Evolutionary conservation across 2,888 invertebrate genomes (phyloP).

Genomic region (Acrobasis consociella): DNA sequence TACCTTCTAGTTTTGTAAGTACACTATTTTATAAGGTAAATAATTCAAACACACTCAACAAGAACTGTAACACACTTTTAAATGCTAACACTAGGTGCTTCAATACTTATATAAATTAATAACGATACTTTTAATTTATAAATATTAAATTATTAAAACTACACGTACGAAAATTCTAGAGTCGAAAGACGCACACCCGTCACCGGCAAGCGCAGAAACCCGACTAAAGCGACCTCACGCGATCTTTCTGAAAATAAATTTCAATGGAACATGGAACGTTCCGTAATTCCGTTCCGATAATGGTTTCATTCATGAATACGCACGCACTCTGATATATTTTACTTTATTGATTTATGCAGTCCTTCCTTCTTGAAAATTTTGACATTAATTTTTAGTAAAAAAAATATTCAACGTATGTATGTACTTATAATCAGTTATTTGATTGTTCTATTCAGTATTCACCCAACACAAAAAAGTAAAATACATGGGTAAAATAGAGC

Average conservation of each 20-base stretch:
- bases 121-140: slow-evolving; percentile 48
- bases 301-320: slow-evolving; percentile 45
- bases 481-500: no score
- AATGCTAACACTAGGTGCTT: slow-evolving; percentile 42
- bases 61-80: slow-evolving; percentile 51
- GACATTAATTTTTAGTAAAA: no score
- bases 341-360: neutral
- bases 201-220: slow-evolving; percentile 76
- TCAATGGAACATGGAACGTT: slow-evolving; percentile 44
- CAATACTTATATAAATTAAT: slow-evolving; percentile 37
- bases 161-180: slow-evolving; percentile 64
- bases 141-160: slow-evolving; percentile 43
- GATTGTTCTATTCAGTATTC: no score
- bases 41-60: slow-evolving; percentile 30
- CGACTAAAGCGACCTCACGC: slow-evolving; percentile 69
- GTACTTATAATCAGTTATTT: no score
- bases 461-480: no score
- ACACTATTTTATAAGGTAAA: slow-evolving; percentile 44
- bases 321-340: neutral
- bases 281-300: slow-evolving; percentile 49
- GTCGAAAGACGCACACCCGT: slow-evolving; percentile 63
- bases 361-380: no score
- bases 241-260: slow-evolving; percentile 57
- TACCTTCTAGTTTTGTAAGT: slow-evolving; percentile 54
- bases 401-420: no score